A percentile compares a stretch with the other conserved stretches of the same genome.
Conservation (phyloP, 2,797 vertebrate genomes). For the Syngnathus rostellatus region DNA sequence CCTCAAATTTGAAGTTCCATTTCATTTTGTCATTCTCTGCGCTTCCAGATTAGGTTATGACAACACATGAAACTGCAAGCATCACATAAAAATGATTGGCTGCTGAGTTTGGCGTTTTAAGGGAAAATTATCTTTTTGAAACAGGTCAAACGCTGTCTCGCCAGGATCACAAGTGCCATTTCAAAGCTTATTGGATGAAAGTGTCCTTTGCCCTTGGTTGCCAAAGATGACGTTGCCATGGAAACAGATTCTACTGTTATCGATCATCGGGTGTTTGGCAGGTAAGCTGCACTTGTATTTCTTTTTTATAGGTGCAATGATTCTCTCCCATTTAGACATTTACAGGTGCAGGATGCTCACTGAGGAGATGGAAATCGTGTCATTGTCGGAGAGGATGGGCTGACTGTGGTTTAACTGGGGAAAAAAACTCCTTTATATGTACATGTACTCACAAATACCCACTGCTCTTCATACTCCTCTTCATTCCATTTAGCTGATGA, state of each 20-base stretch:
- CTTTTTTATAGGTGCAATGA: slow-evolving; percentile 53
- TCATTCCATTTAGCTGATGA: slow-evolving; percentile 7
- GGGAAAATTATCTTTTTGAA: slow-evolving; percentile 35
- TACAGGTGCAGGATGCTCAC: slow-evolving; percentile 36
- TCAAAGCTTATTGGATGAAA: slow-evolving; percentile 73
- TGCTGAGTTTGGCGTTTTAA: slow-evolving; percentile 36
- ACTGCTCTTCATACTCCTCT: slow-evolving; percentile 24
- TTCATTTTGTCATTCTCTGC: not conserved
- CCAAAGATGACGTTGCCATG: slow-evolving; percentile 92
- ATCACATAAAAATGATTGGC: slow-evolving; percentile 9
- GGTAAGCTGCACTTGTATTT: slow-evolving; percentile 70
- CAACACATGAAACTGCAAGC: slow-evolving; percentile 2
- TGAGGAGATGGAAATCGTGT: slow-evolving; percentile 44
- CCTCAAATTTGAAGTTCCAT: not conserved
- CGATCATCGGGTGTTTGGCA: slow-evolving; percentile 82
- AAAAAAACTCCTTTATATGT: slow-evolving; percentile 15
- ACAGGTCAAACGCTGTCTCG: slow-evolving; percentile 70
- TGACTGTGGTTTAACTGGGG: slow-evolving; percentile 35
- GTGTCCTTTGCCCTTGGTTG: slow-evolving; percentile 67
- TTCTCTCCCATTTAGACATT: slow-evolving; percentile 52
- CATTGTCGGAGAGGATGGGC: slow-evolving; percentile 39
- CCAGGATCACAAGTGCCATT: slow-evolving; percentile 55
- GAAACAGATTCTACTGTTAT: slow-evolving; percentile 86
- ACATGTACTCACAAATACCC: slow-evolving; percentile 41
- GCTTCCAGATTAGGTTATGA: slow-evolving; percentile 2